Evolutionary conservation across 1,140 invertebrate genomes (phyloP).

Genomic region (Helicoverpa zea): DNA sequence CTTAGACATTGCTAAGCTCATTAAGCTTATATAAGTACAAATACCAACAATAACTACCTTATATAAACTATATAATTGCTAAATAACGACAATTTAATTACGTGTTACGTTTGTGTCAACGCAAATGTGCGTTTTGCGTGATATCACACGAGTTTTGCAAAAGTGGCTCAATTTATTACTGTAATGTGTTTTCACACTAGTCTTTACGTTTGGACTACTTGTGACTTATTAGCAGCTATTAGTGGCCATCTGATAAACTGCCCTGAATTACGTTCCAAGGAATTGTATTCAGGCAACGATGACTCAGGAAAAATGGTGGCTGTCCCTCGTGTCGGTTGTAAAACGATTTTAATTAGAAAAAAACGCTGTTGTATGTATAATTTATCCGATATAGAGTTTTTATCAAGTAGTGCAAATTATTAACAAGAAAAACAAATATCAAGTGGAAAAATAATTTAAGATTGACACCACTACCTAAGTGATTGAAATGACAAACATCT

Average conservation of each 20-base stretch:
- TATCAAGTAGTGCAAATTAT: not conserved
- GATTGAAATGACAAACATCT: conserved; percentile 49
- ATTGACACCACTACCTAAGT: conserved; percentile 18
- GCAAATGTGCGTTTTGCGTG: conserved; percentile 53
- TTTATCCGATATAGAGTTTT: not conserved
- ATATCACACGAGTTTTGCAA: conserved; percentile 17
- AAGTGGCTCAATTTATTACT: conserved; percentile 24
- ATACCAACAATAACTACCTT: conserved; percentile 14
- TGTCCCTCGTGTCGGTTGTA: not conserved
- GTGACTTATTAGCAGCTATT: conserved; percentile 38
- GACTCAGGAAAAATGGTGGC: not conserved
- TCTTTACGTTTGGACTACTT: conserved; percentile 26
- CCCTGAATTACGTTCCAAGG: conserved; percentile 11
- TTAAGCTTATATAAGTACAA: conserved; percentile 32
- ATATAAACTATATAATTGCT: conserved; percentile 41
- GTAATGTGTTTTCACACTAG: conserved; percentile 42
- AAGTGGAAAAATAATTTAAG: conserved; percentile 26
- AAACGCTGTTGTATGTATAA: not conserved
- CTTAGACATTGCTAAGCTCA: conserved; percentile 11
- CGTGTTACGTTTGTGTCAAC: conserved; percentile 48
- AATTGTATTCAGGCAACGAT: conserved; percentile 12
- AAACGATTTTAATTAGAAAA: not conserved
- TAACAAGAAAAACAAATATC: not conserved
- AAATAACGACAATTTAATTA: conserved; percentile 55
- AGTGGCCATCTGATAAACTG: conserved; percentile 22